Evolutionary conservation across 2,113 vertebrate species (phyloP).

Genomic region (Phalacrocorax brasilianus): DNA sequence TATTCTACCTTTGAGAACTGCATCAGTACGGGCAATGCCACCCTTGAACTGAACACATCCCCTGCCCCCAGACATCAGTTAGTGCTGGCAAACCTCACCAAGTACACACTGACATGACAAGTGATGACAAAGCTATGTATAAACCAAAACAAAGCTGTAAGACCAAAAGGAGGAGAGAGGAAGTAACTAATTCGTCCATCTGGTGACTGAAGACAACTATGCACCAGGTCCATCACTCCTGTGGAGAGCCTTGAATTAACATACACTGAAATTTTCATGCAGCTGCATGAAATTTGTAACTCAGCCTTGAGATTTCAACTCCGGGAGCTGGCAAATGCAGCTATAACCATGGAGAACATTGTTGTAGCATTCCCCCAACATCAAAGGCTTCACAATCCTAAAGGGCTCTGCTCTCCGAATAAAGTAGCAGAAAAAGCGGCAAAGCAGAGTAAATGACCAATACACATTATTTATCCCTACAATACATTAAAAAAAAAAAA

Average conservation of each 20-base stretch:
- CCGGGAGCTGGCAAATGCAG: neutral
- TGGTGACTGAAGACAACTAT: neutral
- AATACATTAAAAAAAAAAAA: neutral
- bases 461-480: neutral
- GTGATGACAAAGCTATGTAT: neutral
- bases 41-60: neutral
- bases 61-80: neutral
- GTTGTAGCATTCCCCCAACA: neutral
- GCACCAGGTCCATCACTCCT: neutral
- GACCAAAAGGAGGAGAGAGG: neutral
- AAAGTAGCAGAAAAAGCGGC: neutral
- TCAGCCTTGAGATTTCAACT: neutral
- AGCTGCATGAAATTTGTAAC: neutral
- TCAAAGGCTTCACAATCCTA: neutral
- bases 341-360: neutral
- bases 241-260: neutral
- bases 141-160: neutral
- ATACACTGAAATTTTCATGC: neutral
- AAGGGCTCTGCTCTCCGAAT: neutral
- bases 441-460: neutral
- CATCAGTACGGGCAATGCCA: neutral
- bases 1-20: neutral
- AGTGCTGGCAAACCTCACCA: neutral
- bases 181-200: neutral
- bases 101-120: rapidly evolving